phyloP scores from a whole-genome alignment of 2,888 invertebrate species.

The Aleiodes alternator region DNA sequence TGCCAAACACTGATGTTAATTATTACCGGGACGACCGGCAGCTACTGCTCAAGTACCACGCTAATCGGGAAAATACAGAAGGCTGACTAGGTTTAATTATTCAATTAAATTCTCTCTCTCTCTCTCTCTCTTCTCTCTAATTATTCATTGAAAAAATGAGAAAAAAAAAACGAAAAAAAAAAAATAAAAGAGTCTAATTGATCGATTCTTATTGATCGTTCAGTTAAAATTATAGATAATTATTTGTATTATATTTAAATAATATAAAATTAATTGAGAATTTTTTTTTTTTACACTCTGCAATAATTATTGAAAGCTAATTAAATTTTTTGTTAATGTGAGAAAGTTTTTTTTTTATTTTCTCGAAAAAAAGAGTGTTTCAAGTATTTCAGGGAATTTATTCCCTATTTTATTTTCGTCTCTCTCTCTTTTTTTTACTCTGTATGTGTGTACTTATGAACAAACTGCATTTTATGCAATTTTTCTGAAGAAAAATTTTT shows the following conservation, averaged over 20 bases:
- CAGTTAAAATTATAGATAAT: slow-evolving; percentile 13
- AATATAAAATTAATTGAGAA: slow-evolving; percentile 14
- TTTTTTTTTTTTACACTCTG: slow-evolving; percentile 56
- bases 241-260: slow-evolving; percentile 21
- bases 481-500: background rate
- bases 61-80: slow-evolving; percentile 73
- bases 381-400: slow-evolving; percentile 3
- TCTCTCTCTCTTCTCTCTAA: background rate
- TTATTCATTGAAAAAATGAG: slow-evolving; percentile 27
- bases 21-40: slow-evolving; percentile 68
- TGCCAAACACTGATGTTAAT: slow-evolving; percentile 55
- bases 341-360: background rate
- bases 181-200: slow-evolving; percentile 4
- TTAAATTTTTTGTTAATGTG: background rate
- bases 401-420: slow-evolving; percentile 4
- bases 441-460: slow-evolving; percentile 7
- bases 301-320: background rate
- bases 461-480: slow-evolving; percentile 16
- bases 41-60: slow-evolving; percentile 74
- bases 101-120: slow-evolving; percentile 54
- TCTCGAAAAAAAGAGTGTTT: background rate
- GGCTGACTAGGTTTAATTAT: slow-evolving; percentile 74
- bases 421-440: too few relatives aligned
- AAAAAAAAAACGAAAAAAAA: background rate
- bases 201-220: slow-evolving; percentile 36